Conservation (phyloP, 2,113 vertebrate genomes). For the Austrofundulus limnaeus region DNA sequence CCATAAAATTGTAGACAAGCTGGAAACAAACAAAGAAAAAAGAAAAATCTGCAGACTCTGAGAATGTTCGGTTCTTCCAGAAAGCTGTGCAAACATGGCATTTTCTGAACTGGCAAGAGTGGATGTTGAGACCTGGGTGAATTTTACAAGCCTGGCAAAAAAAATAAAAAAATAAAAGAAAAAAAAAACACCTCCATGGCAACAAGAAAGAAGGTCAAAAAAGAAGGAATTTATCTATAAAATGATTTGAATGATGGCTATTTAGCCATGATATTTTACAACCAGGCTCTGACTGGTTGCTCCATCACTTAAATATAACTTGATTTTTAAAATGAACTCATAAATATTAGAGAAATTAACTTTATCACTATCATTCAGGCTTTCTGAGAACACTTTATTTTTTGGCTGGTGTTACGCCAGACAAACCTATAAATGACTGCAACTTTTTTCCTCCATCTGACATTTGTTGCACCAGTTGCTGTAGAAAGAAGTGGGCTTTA, state of each 20-base stretch:
- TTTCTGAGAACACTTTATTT: constrained; percentile 22
- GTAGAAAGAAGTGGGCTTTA: constrained; percentile 26
- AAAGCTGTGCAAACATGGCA: constrained; percentile 47
- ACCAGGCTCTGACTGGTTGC: constrained; percentile 17
- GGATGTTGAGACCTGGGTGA: constrained; percentile 41
- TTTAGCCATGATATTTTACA: constrained; percentile 35
- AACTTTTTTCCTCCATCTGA: constrained; percentile 8
- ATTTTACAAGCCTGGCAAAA: constrained; percentile 41
- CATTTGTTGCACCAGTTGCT: constrained; percentile 24
- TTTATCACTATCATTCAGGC: background rate
- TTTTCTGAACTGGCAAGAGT: constrained; percentile 50
- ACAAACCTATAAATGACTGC: constrained; percentile 17
- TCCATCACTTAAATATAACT: background rate
- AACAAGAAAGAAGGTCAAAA: constrained; percentile 44
- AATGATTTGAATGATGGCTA: constrained; percentile 27
- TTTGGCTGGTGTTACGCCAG: constrained; percentile 29
- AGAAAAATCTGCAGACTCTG: constrained; percentile 45
- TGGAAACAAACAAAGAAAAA: constrained; percentile 17
- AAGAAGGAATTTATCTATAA: constrained; percentile 27
- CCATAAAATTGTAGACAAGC: constrained; percentile 47
- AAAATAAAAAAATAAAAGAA: constrained; percentile 16
- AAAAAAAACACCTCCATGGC: constrained; percentile 26
- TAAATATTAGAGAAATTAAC: background rate
- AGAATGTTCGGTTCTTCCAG: constrained; percentile 51
- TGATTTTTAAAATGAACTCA: constrained; percentile 9